phyloP scores from a whole-genome alignment of 2,888 invertebrate species.

The Punctoribates punctum region DNA sequence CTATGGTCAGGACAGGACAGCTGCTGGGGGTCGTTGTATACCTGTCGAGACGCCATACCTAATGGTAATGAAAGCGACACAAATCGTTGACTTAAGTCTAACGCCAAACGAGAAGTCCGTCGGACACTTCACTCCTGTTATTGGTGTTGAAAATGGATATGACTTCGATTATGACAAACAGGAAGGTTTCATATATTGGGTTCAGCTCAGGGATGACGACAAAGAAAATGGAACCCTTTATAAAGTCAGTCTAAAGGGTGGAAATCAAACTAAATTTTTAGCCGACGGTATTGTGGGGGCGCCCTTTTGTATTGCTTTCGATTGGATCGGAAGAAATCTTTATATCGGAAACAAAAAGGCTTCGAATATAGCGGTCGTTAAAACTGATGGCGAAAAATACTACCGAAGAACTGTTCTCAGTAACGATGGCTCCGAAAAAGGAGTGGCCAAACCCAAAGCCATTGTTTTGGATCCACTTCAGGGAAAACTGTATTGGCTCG shows the following conservation, averaged over 20 bases:
- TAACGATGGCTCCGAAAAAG: slow-evolving; percentile 78
- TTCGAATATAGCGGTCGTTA: slow-evolving; percentile 83
- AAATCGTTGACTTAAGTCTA: slow-evolving; percentile 77
- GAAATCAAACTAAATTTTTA: slow-evolving; percentile 75
- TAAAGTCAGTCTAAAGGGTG: slow-evolving; percentile 76
- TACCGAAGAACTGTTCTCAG: slow-evolving; percentile 79
- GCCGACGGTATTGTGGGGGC: slow-evolving; percentile 83
- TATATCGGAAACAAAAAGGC: slow-evolving; percentile 85
- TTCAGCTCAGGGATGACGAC: slow-evolving; percentile 64
- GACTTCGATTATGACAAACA: slow-evolving; percentile 88
- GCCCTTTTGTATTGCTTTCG: slow-evolving; percentile 85
- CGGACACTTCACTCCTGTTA: slow-evolving; percentile 77
- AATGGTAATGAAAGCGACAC: slow-evolving; percentile 82
- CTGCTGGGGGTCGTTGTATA: slow-evolving; percentile 48
- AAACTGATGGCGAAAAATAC: slow-evolving; percentile 51
- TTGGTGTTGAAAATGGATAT: slow-evolving; percentile 79
- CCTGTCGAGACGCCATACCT: slow-evolving; percentile 79
- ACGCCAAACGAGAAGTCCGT: slow-evolving; percentile 64
- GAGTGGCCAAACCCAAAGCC: slow-evolving; percentile 80
- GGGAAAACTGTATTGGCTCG: slow-evolving; percentile 94
- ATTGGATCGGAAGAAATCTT: slow-evolving; percentile 93
- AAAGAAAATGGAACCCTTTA: slow-evolving; percentile 77
- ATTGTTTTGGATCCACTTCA: slow-evolving; percentile 87
- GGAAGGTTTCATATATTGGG: slow-evolving; percentile 79
- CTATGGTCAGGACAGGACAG: slow-evolving; percentile 54